These are phyloP conservation scores for Drosophila pandora DNA, from an alignment of 1,140 invertebrate genomes.

Conservation along the genomic window DNA sequence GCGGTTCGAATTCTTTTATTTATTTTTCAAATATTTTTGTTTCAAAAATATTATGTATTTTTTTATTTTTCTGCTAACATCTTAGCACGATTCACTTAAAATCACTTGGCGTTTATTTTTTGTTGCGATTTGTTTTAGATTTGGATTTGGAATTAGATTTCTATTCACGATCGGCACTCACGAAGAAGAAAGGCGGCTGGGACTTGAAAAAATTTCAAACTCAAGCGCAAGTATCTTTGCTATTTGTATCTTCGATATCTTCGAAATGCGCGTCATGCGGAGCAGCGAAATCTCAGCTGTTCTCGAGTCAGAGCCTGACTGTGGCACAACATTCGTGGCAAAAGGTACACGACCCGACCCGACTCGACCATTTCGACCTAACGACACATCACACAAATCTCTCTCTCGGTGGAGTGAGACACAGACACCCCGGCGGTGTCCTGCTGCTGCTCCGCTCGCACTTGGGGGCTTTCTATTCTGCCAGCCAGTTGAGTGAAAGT, in stretches of 20 bases:
- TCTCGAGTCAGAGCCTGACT: conserved; percentile 84
- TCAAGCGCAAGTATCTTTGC: conserved; percentile 37
- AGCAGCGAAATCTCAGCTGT: conserved; percentile 83
- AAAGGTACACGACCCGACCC: conserved; percentile 84
- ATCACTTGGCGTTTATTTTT: conserved; percentile 37
- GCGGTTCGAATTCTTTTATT: background rate
- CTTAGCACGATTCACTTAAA: conserved; percentile 25
- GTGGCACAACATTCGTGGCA: conserved; percentile 84
- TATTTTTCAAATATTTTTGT: conserved; percentile 12
- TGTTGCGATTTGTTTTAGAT: conserved; percentile 16
- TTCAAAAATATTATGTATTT: conserved; percentile 17
- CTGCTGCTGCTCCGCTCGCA: conserved; percentile 29
- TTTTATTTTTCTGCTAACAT: conserved; percentile 11
- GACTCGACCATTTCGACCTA: conserved; percentile 84
- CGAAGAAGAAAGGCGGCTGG: conserved; percentile 29
- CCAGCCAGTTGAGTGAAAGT: conserved; percentile 68
- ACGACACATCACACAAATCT: conserved; percentile 84
- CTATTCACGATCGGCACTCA: conserved; percentile 46
- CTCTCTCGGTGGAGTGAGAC: conserved; percentile 74
- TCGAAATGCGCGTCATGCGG: conserved; percentile 79
- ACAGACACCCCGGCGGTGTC: background rate
- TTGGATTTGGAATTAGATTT: conserved; percentile 26
- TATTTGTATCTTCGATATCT: conserved; percentile 56
- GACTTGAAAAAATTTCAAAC: conserved; percentile 49
- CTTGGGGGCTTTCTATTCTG: background rate